Base-by-base conservation (phyloP, 2,888 invertebrate species). In the Gerosis bhagava region DNA sequence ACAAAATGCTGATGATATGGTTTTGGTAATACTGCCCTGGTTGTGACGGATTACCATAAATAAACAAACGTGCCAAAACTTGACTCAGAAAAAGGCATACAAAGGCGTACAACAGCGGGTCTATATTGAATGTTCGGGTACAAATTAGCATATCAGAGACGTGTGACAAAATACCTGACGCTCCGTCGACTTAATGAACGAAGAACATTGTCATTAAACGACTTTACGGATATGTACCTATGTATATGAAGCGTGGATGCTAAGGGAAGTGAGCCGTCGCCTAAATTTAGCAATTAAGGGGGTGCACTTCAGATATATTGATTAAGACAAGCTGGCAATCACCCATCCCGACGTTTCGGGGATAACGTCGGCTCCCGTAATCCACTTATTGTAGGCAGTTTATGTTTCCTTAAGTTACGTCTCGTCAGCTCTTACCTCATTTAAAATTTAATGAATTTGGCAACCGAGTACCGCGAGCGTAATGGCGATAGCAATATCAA, bases 121-220 rank as follows among this genome's bases (percentile, higher is more conserved):
- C 63, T 68, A 83, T 86, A 87, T 88, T 83, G 86, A 70, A 65
- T 77, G 76, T 78, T 74, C 76, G 68, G 71, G 69, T 68, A 72
- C 65, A 71, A 77, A 88, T 88, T 87, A 82, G 83, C 88, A 88
- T 87, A 73, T 82, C 82, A 87, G 69, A 83, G 83, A 76, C 75
- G 67, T 65, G 78, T 68, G 73, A 77, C 78, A 77, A 79, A 79
- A 82, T 77, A 70, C 70, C 65, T 64, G 61, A n/a, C 65, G 65
- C 68, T 64, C 68, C 65, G 70, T 62, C 63, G 73, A 71, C 72
- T 83, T 84, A 84, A 86, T 86, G 78, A 83, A 83, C 73, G 70
- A 56, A 62, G 74, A 77, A 83, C 83, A 76, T 70, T 67, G 77
- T 80, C 74, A 83, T 83, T 83, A 83, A 80, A 77, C 71, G 73